Conservation (phyloP, 1,140 invertebrate species). For the Pseudomyrmex gracilis region DNA sequence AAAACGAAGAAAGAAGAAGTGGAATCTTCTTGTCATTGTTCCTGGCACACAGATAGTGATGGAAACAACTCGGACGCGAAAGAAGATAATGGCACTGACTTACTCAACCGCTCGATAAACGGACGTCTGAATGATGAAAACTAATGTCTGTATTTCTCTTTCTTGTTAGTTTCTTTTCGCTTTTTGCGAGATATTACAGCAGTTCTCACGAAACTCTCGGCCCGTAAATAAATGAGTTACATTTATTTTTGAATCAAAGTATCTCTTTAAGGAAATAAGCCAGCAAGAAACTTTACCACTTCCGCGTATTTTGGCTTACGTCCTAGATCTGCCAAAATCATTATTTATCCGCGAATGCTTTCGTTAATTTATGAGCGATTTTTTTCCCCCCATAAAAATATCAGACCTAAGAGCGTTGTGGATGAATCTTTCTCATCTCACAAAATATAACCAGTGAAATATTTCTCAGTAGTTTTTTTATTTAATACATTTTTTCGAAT, state of each 20-base stretch:
- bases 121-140: slow-evolving; percentile 8
- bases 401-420: neutral
- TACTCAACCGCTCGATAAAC: slow-evolving; percentile 26
- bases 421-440: neutral
- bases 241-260: slow-evolving; percentile 43
- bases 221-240: slow-evolving; percentile 24
- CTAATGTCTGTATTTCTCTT: neutral
- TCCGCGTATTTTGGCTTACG: slow-evolving; percentile 2
- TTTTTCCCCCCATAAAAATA: neutral
- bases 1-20: slow-evolving; percentile 23
- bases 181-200: slow-evolving; percentile 16
- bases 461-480: too few species aligned
- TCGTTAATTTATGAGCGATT: neutral
- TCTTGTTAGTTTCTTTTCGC: slow-evolving; percentile 6
- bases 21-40: slow-evolving; percentile 16
- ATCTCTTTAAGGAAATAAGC: slow-evolving; percentile 20
- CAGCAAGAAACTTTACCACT: slow-evolving; percentile 5
- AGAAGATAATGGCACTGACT: slow-evolving; percentile 35
- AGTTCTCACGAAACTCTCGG: neutral
- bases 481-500: too few species aligned
- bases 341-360: neutral
- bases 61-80: neutral
- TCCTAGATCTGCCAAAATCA: neutral
- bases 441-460: too few species aligned
- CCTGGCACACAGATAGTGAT: slow-evolving; percentile 14